These are phyloP conservation scores for Xenops minutus DNA, from an alignment of 2,797 vertebrate species.

Conservation along the genomic window DNA sequence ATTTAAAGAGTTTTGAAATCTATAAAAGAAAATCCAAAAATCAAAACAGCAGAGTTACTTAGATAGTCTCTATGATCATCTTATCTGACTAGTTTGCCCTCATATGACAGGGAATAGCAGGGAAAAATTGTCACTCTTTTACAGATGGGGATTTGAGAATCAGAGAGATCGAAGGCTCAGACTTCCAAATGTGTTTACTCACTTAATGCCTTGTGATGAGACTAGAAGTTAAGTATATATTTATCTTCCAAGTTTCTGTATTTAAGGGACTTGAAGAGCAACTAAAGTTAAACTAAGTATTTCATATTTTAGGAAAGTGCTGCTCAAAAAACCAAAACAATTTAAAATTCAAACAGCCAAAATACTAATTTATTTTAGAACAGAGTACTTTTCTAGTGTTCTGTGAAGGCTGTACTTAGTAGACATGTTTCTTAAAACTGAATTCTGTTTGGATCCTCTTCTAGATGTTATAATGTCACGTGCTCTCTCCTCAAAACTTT, in stretches of 20 bases:
- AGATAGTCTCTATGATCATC: not conserved
- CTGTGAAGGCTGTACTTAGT: not conserved
- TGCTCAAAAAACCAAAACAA: not conserved
- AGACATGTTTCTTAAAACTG: not conserved
- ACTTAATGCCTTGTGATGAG: not conserved
- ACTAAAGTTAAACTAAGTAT: not conserved
- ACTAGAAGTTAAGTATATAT: not conserved
- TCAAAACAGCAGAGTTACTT: not conserved
- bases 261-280: not conserved
- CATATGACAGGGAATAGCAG: not conserved
- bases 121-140: not conserved
- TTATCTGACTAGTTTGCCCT: not conserved
- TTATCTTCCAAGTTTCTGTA: not conserved
- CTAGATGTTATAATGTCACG: not conserved
- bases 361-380: not conserved
- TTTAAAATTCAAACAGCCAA: not conserved
- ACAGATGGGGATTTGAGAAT: not conserved
- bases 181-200: not conserved
- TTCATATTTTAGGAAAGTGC: not conserved
- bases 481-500: not conserved
- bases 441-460: not conserved
- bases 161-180: not conserved
- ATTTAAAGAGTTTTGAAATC: not conserved
- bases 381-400: not conserved
- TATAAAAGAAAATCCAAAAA: not conserved